Evolutionary conservation across 2,888 invertebrate genomes (phyloP).

Genomic region (Chalcis sispes): DNA sequence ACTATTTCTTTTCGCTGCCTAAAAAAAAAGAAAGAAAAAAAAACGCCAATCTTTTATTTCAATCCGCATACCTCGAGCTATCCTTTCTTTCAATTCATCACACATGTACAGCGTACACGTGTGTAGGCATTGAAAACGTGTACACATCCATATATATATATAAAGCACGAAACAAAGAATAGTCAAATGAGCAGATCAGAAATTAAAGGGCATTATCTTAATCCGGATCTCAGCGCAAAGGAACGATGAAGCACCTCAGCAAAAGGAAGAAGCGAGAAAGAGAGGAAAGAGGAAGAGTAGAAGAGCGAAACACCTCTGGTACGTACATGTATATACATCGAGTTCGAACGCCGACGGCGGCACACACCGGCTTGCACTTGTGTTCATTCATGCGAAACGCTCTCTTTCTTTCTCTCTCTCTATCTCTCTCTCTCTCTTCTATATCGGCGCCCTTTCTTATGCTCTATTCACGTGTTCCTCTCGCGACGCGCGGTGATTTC

Average conservation of each 20-base stretch:
- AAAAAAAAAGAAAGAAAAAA: too few species aligned
- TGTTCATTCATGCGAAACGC: constrained; percentile 29
- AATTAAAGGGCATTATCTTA: constrained; percentile 50
- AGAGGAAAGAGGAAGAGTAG: not conserved
- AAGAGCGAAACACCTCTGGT: constrained; percentile 17
- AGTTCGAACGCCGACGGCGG: too few species aligned
- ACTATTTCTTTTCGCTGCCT: too few species aligned
- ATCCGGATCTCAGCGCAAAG: constrained; percentile 33
- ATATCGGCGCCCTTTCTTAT: too few species aligned
- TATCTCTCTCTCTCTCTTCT: not conserved
- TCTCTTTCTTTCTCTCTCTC: not conserved
- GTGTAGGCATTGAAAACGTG: too few species aligned
- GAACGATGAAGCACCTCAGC: not conserved
- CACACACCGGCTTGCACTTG: too few species aligned
- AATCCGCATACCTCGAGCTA: too few species aligned
- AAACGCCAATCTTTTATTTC: too few species aligned
- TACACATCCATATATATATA: too few species aligned
- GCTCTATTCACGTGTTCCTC: too few species aligned
- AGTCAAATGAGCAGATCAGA: constrained; percentile 34
- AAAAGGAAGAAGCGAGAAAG: not conserved
- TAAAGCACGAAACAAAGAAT: constrained; percentile 29
- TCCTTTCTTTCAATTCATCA: too few species aligned
- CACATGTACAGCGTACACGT: too few species aligned
- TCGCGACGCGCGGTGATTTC: not conserved
- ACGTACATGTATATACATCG: not conserved